A percentile compares a stretch with the other conserved stretches of the same genome.
Evolutionary conservation across 2,888 invertebrate genomes (phyloP).

Genomic region (Rhorus exstirpatorius): DNA sequence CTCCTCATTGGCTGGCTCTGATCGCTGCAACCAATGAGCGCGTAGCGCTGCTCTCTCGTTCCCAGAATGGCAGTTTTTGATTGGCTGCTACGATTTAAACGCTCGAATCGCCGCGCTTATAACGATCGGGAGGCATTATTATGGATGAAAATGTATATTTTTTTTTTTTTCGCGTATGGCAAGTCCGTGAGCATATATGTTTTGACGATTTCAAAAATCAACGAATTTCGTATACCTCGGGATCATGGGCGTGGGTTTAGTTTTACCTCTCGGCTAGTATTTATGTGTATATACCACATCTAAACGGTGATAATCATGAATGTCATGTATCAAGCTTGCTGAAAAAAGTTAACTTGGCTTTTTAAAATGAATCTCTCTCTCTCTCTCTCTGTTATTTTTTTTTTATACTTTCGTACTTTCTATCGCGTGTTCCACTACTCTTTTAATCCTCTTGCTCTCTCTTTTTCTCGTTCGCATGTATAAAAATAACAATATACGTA

Average conservation of each 20-base stretch:
- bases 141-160: background rate
- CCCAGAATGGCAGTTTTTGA: background rate
- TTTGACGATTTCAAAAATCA: slow-evolving; percentile 18
- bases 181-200: slow-evolving; percentile 47
- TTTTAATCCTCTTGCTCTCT: slow-evolving; percentile 50
- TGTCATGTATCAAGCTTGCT: slow-evolving; percentile 40
- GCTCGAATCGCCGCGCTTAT: background rate
- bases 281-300: slow-evolving; percentile 1
- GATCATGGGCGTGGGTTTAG: background rate
- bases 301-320: slow-evolving; percentile 23
- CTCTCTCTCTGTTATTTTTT: slow-evolving; percentile 36
- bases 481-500: slow-evolving; percentile 83
- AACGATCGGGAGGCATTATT: background rate
- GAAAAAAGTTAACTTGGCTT: slow-evolving; percentile 28
- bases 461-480: slow-evolving; percentile 70
- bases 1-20: background rate
- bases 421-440: slow-evolving; percentile 47
- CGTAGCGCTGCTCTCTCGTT: background rate
- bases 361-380: slow-evolving; percentile 20
- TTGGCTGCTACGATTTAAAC: background rate
- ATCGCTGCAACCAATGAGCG: background rate
- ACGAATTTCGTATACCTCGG: slow-evolving; percentile 15
- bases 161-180: slow-evolving; percentile 7
- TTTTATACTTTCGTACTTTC: slow-evolving; percentile 52
- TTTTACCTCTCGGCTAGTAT: slow-evolving; percentile 3